These are phyloP conservation scores for Mesorhabditis spiculigera DNA, from an alignment of 2,888 invertebrate species.

Conservation along the genomic window DNA sequence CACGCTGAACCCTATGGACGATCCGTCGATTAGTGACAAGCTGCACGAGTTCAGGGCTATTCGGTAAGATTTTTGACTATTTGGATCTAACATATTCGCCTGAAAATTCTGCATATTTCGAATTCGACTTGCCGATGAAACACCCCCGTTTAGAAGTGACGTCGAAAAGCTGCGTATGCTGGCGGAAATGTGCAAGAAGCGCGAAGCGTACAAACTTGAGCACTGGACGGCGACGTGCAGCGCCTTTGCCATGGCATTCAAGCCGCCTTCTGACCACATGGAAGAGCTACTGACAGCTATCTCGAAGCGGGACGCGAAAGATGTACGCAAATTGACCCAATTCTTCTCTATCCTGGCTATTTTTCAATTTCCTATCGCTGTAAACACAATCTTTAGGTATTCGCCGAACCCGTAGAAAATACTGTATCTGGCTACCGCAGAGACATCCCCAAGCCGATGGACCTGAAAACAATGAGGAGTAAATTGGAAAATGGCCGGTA, in stretches of 20 bases:
- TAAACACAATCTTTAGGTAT: constrained; percentile 24
- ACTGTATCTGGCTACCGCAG: constrained; percentile 82
- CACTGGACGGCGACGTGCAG: constrained; percentile 16
- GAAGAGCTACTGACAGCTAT: neutral
- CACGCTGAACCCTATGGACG: no score
- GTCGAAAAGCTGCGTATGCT: constrained; percentile 85
- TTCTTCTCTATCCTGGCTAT: neutral
- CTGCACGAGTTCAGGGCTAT: no score
- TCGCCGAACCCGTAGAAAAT: constrained; percentile 39
- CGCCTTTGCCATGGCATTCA: neutral
- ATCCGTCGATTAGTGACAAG: no score
- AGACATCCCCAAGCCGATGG: constrained; percentile 81
- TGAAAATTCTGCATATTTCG: no score
- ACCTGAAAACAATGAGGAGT: constrained; percentile 78
- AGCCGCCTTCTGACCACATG: neutral
- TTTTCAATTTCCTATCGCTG: neutral
- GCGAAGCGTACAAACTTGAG: constrained; percentile 79
- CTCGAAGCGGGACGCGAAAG: neutral
- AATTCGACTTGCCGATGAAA: neutral
- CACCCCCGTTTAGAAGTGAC: constrained; percentile 77
- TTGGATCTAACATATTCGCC: no score
- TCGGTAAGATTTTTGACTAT: no score
- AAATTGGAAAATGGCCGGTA: constrained; percentile 58
- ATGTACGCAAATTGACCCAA: neutral
- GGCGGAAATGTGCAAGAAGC: constrained; percentile 88